These are phyloP conservation scores for Percopsis transmontana DNA, from an alignment of 2,113 vertebrate species.

Conservation along the genomic window DNA sequence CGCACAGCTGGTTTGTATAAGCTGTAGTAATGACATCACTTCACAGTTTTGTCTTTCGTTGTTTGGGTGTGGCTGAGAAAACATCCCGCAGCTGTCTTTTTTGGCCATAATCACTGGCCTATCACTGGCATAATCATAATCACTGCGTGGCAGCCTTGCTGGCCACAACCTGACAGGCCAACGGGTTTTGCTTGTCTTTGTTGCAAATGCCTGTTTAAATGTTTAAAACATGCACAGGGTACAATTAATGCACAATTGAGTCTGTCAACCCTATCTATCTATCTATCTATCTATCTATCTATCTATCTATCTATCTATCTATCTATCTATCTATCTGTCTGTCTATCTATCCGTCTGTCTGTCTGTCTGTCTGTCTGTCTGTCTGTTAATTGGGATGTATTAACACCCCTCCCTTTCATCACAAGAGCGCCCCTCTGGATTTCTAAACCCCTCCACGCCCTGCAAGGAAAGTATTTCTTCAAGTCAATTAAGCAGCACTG, in stretches of 20 bases:
- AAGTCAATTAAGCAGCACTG: conserved; percentile 17
- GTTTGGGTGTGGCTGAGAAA: conserved; percentile 58
- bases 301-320: neutral
- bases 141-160: neutral
- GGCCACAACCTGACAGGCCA: neutral
- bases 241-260: neutral
- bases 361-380: neutral
- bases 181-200: neutral
- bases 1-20: conserved; percentile 74
- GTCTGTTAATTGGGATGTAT: conserved; percentile 8
- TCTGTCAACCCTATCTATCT: neutral
- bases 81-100: conserved; percentile 58
- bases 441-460: conserved; percentile 30
- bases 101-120: no score
- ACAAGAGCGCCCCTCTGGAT: conserved; percentile 44
- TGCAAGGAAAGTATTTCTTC: conserved; percentile 36
- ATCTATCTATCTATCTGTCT: neutral
- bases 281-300: neutral
- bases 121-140: no score
- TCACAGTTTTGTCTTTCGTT: conserved; percentile 54
- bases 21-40: conserved; percentile 71
- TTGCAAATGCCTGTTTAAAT: neutral
- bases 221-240: no score
- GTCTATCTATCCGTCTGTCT: neutral
- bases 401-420: conserved; percentile 29